phyloP scores from a whole-genome alignment of 2,113 vertebrate genomes.

The Apodemus sylvaticus region DNA sequence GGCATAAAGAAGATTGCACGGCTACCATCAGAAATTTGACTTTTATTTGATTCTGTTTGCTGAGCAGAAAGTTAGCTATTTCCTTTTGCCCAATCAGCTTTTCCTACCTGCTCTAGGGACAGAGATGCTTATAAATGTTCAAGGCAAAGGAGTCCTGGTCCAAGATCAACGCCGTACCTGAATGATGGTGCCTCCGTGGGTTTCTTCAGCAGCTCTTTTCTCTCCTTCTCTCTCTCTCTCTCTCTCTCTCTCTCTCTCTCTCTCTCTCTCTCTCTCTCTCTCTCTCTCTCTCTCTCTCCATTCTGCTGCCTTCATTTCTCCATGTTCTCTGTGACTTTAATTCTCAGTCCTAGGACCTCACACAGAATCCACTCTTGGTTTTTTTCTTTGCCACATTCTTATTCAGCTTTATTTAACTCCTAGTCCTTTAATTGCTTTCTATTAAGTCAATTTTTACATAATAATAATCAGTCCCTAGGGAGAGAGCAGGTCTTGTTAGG shows the following conservation, averaged over 20 bases:
- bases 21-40: background rate
- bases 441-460: background rate
- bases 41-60: background rate
- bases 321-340: background rate
- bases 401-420: background rate
- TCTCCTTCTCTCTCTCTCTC: background rate
- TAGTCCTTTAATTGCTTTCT: background rate
- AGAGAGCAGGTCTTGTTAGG: background rate
- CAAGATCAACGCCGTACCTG: background rate
- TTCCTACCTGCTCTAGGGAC: background rate
- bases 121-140: background rate
- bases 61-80: background rate
- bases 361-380: background rate
- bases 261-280: too few relatives aligned
- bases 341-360: background rate
- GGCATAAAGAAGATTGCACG: background rate
- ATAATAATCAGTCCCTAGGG: background rate
- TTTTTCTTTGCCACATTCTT: background rate
- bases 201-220: background rate
- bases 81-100: background rate
- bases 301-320: background rate
- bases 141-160: background rate
- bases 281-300: background rate
- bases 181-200: background rate
- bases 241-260: too few relatives aligned